Percentiles rank a stretch among this genome's conserved stretches.
Conservation (phyloP, 2,113 vertebrate genomes). For the Oncorhynchus kisutch region DNA sequence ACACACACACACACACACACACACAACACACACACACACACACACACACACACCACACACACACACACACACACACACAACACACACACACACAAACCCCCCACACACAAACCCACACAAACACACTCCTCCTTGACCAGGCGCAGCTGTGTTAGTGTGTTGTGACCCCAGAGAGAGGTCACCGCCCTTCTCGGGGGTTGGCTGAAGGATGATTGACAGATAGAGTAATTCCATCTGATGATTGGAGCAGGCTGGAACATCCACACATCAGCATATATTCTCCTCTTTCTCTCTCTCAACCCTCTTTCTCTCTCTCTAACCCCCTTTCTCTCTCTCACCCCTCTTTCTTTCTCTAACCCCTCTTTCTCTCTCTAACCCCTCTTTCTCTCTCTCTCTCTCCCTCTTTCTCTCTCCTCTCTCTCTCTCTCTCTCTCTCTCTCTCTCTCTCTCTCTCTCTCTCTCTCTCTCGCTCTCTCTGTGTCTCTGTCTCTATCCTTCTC, state of each 20-base stretch:
- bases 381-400: neutral
- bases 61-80: slow-evolving; percentile 1
- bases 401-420: neutral
- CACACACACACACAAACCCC: slow-evolving; percentile 3
- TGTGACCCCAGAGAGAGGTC: neutral
- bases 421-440: neutral
- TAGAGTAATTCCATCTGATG: slow-evolving; percentile 21
- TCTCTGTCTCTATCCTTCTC: too few species aligned
- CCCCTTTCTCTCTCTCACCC: neutral
- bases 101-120: too few species aligned
- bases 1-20: neutral
- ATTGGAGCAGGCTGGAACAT: slow-evolving; percentile 8
- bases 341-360: neutral
- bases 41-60: neutral
- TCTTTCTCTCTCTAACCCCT: neutral
- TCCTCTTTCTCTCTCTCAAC: neutral
- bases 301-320: neutral
- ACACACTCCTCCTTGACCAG: neutral
- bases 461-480: neutral
- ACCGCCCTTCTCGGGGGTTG: neutral
- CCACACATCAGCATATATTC: slow-evolving; percentile 6
- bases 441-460: neutral
- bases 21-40: neutral
- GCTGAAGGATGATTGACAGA: slow-evolving; percentile 15
- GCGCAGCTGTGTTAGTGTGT: neutral